Evolutionary conservation across 2,113 vertebrate species (phyloP), one percentile per base, ranked within the genome.

Genomic region (Leiothrix lutea): DNA sequence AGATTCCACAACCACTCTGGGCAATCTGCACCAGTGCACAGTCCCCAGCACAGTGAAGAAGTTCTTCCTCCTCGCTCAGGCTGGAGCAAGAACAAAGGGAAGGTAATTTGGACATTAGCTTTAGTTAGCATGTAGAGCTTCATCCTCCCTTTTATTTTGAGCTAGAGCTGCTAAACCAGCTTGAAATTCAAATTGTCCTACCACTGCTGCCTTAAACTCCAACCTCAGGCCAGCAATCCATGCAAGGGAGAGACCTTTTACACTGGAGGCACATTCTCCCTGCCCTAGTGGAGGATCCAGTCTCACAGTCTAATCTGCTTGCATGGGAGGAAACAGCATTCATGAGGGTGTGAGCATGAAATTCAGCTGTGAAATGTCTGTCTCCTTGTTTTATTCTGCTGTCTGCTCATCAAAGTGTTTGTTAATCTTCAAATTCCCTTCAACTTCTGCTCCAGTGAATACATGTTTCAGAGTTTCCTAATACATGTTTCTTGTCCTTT

Each of bases 351-450:
- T 70, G 22, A 88, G 25, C 60, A 78, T 60, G 62, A 95, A 93
- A 92, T 64, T 90, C 62, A 83, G 12, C 81, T 73, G 33, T 67
- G 74, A 86, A 73, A 83, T 86, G 21, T 47, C 40, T 80, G 58
- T 24, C 23, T 38, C 31, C 31, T 71, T 16, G 1, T 62, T 95
- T 94, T 67, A 56, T 71, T 94, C 94, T 83, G 58, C 79, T 83
- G 28, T 40, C 79, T 71, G 67, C 60, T 95, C 60, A 80, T 83
- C 58, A 62, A 73, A 91, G 86, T 62, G 42, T 88, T 93, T 94
- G 60, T 50, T 95, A 94, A 95, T 94, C 85, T 71, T 91, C 62
- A 73, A 70, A 73, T 83, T 93, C 69, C 71, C 64, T 91, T 95
- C 26, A 40, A 58, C 87, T 95, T 88, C 87, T 82, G 42, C 91